Base-by-base conservation (phyloP, 2,797 vertebrate genomes). In the Crocidura indochinensis region DNA sequence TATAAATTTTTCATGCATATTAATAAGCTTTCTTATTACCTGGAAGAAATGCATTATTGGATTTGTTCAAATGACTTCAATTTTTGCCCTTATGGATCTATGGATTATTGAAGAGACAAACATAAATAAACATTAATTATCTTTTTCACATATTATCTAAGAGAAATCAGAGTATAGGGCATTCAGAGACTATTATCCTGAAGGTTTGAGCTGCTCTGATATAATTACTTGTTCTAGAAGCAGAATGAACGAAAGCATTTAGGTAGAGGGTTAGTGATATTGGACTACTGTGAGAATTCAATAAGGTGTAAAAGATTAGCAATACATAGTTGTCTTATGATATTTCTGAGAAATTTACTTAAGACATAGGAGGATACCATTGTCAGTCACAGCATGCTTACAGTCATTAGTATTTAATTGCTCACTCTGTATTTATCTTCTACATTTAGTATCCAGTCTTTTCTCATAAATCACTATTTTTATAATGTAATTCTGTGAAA, bases 41-140 rank as follows among this genome's bases (percentile, higher is more conserved):
- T 84, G 74, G 47, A 90, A 83, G 19, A 93, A 88, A 56, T 60
- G 12, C 72, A 51, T 26, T 75, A 29, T 76, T 65, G 64, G 24
- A 56, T 77, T 60, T 88, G 53, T 74, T 88, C 77, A 89, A 73
- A 94, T 89, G 86, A 87, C 69, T 84, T 93, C 85, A 75, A 38
- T 76, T 91, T 89, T 44, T 82, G 17, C 20, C 31, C 19, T 87
- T 75, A 27, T 29, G 6, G 65, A 76, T 19, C 84, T 46, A 85
- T 69, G 31, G 84, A 64, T 12, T 77, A 44, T 47, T 15, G 20
- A 44, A 76, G 44, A 93, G 8, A 17, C 64, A 75, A 47, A 19
- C 38, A 38, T 72, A 89, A 86, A 86, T 87, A 84, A 68, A 72
- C 24, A 72, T 86, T 92, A 83, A 75, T 73, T 91, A 82, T 0